Conservation (phyloP, 2,888 invertebrate genomes). For the Rhopalosiphum nymphaeae region DNA sequence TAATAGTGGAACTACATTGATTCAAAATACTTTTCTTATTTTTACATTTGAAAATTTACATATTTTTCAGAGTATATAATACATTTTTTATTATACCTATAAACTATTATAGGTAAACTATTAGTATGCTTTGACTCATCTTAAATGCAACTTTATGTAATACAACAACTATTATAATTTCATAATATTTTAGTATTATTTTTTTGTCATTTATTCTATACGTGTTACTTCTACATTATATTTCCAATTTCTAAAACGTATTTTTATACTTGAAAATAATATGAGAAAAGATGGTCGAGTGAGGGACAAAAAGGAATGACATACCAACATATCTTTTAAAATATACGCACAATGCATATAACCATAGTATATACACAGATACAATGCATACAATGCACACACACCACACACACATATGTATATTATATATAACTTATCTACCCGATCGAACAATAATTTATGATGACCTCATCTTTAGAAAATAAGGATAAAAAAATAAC, state of each 20-base stretch:
- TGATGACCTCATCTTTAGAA: background rate
- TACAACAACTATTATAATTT: background rate
- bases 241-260: background rate
- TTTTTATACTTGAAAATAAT: background rate
- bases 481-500: background rate
- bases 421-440: background rate
- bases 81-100: background rate
- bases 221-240: background rate
- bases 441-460: background rate
- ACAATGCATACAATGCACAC: no score
- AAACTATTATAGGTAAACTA: background rate
- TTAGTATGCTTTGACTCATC: background rate
- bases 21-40: background rate
- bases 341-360: background rate
- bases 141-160: background rate
- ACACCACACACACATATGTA: background rate
- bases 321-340: background rate
- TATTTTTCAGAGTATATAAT: background rate
- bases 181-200: background rate
- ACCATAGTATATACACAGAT: no score
- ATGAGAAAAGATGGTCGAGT: background rate
- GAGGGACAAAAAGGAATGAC: background rate
- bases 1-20: background rate
- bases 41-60: background rate
- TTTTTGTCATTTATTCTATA: background rate